Evolutionary conservation across 2,113 vertebrate species (phyloP), one percentile per base, ranked within the genome.

Genomic region (Epinephelus fuscoguttatus): DNA sequence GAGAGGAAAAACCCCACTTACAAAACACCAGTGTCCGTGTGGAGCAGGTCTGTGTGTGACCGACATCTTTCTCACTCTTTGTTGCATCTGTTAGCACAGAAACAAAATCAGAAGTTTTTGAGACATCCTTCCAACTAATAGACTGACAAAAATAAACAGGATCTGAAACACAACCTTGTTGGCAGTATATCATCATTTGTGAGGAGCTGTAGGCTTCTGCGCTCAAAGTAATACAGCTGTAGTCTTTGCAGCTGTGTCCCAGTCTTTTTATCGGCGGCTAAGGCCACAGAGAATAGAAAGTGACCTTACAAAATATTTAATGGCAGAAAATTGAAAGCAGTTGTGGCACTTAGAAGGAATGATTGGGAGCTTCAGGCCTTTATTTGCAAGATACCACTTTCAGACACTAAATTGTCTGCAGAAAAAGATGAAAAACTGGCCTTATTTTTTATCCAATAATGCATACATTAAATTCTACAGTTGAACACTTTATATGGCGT

Each of bases 291-390:
- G 30, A 84, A 68, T 75, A 68, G 21, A 52, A 45, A 50, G 27
- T 1, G 11, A 64, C 57, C 33, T 68, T 55, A 30, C 4, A 74
- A 61, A 50, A 61, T 76, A 23, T 69, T 77, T 61, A 27, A 86
- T 67, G 3, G 18, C 21, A 33, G 8, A 53, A 78, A 86, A 85
- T 81, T 70, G 59, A 84, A 64, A 70, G 64, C 84, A 81, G 30
- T 56, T 86, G 85, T 19, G 11, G 12, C 11, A 5, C 57, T 79
- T 70, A 11, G 19, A 56, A 61, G 56, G 8, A 70, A 30, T 8
- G 27, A 57, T 64, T 18, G 21, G 63, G 8, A 13, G 30, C 27
- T 61, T 60, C 1, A n/a, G 11, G 61, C 64, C 69, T 66, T 67
- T 56, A 18, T 73, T 67, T 45, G 37, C 30, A 68, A 80, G 77